phyloP scores from a whole-genome alignment of 2,113 vertebrate species.

The Chlamydotis undulata region DNA sequence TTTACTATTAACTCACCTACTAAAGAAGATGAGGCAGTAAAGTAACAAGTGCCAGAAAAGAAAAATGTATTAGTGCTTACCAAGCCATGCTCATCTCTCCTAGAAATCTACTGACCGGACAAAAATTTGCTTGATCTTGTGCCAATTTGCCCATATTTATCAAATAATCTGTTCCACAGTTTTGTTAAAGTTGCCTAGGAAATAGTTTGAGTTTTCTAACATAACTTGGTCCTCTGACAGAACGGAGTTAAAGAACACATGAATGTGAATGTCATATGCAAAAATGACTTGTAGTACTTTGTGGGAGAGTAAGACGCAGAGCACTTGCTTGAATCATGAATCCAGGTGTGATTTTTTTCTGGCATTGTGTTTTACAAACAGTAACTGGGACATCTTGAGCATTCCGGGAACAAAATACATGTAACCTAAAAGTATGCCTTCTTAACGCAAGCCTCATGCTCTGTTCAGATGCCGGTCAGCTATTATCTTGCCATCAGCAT shows the following conservation, averaged over 20 bases:
- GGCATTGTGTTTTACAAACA: not conserved
- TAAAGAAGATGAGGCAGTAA: not conserved
- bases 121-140: not conserved
- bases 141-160: not conserved
- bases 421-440: not conserved
- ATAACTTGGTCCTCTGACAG: not conserved
- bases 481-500: not conserved
- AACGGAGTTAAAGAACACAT: not conserved
- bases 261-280: not conserved
- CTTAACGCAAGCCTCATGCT: not conserved
- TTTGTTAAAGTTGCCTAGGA: not conserved
- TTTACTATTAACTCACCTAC: not conserved
- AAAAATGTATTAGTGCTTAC: not conserved
- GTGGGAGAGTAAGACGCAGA: not conserved
- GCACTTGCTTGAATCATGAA: not conserved
- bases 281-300: not conserved
- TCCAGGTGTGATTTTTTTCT: not conserved
- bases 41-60: not conserved
- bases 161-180: not conserved
- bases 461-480: not conserved
- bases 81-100: not conserved
- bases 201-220: not conserved
- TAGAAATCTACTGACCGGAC: not conserved
- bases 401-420: not conserved
- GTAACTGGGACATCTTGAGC: not conserved